Base-by-base conservation (phyloP, 2,888 invertebrate genomes). In the Agriopis marginaria region DNA sequence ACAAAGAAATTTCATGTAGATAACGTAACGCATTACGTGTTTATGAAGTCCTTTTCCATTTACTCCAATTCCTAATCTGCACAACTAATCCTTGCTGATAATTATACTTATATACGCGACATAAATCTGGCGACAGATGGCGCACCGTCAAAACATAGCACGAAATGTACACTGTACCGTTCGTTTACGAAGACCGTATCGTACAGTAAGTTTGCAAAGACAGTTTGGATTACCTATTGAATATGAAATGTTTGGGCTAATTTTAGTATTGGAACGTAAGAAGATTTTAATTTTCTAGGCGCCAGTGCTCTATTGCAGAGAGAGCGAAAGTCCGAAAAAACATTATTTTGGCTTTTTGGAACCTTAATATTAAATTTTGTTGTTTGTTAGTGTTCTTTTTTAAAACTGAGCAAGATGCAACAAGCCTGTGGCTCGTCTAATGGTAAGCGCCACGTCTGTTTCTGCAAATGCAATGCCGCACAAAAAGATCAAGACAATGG, bases 81-180 rank as follows among this genome's bases (percentile, higher is more conserved):
- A 7, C 10, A 23, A 23, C 39, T 9, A 44, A 23, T 60, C 60
- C 39, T 49, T 39, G 23, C 32, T n/a, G 39, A 2, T 5, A 10
- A 50, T 5, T 40, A 23, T 50, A 79, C 82, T 87, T 88, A 89
- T 87, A 62, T 12, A 86, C 84, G 82, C 76, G 83, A 79, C 83
- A 87, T 88, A 86, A 87, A 88, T 88, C 83, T 5, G 83, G 78
- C 84, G 86, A 79, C 89, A 90, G 89, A 89, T 89, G 91, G 84
- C 82, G 88, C 50, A n/a, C 42, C 44, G 62, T 53, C 62, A 53
- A 45, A 53, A 62, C 11, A 60, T 10, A 61, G 42, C 51, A 7
- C 45, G 32, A 58, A 45, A 14, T 56, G 7, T 32, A 58, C 23
- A 12, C n/a, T 23, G 7, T 45, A 45, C 11, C 11, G 17, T n/a